Conservation (phyloP, 2,113 vertebrate genomes). For the Triplophysa siluroides region DNA sequence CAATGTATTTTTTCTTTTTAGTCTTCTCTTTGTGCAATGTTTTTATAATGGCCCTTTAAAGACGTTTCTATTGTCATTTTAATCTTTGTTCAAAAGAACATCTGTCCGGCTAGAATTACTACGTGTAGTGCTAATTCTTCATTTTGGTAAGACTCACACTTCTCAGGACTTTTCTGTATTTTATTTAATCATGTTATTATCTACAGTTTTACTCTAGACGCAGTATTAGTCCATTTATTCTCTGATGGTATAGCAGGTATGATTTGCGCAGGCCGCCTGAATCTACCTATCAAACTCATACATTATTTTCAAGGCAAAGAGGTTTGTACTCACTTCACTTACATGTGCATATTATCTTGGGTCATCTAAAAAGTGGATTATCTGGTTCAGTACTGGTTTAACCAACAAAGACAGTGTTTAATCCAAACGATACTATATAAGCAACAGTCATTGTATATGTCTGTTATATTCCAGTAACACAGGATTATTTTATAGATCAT, state of each 20-base stretch:
- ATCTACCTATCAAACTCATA: not conserved
- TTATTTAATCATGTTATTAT: not conserved
- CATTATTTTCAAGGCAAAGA: not conserved
- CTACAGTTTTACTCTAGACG: not conserved
- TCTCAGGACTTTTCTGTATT: not conserved
- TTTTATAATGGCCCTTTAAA: no score
- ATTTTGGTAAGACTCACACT: not conserved
- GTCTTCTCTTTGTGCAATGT: not conserved
- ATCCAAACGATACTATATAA: not conserved
- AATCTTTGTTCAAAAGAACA: not conserved
- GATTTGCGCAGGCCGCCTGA: not conserved
- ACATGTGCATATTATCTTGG: not conserved
- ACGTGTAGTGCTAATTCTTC: not conserved
- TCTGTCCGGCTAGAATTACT: not conserved
- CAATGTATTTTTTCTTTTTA: not conserved
- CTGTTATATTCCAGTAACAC: no score
- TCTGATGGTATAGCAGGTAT: not conserved
- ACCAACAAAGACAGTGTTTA: not conserved
- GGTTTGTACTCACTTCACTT: not conserved
- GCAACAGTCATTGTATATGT: not conserved
- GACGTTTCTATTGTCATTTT: not conserved
- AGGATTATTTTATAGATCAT: not conserved
- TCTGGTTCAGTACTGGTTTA: not conserved
- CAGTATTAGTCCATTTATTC: not conserved
- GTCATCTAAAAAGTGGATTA: not conserved